phyloP scores from a whole-genome alignment of 1,140 invertebrate genomes.

The Drosophila nikananu region DNA sequence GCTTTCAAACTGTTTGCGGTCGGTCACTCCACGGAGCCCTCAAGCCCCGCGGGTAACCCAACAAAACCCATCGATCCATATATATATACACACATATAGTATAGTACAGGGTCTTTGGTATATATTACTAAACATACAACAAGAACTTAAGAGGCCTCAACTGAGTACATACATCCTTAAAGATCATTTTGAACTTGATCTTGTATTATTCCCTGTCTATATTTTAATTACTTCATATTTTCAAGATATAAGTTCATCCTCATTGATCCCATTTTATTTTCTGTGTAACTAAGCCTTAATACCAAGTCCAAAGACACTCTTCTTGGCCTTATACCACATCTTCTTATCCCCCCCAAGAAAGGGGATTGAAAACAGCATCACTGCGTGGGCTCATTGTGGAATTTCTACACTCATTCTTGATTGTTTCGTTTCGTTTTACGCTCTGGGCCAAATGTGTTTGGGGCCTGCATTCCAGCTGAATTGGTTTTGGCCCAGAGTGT shows the following conservation, averaged over 20 bases:
- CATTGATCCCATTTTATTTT: not conserved
- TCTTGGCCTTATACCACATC: not conserved
- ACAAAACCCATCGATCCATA: not conserved
- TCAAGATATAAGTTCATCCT: not conserved
- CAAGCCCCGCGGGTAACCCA: not conserved
- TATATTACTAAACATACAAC: constrained; percentile 10
- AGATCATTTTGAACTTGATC: not conserved
- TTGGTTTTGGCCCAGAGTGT: constrained; percentile 58
- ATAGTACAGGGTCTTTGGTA: constrained; percentile 31
- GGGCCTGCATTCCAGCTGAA: constrained; percentile 75
- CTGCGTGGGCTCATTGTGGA: constrained; percentile 83
- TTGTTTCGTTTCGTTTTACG: constrained; percentile 83
- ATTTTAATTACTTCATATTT: not conserved
- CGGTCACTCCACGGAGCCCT: constrained; percentile 50
- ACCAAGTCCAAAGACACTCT: not conserved
- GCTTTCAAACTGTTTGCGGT: constrained; percentile 77
- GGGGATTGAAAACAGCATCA: constrained; percentile 15
- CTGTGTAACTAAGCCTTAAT: not conserved
- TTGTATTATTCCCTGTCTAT: not conserved
- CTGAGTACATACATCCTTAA: not conserved
- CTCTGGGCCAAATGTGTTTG: constrained; percentile 74
- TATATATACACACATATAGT: constrained; percentile 9
- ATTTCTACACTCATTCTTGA: constrained; percentile 84
- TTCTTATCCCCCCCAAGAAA: constrained; percentile 1
- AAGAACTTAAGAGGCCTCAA: not conserved